Evolutionary conservation across 2,888 invertebrate species (phyloP).

Genomic region (Pristionchus fissidentatus): DNA sequence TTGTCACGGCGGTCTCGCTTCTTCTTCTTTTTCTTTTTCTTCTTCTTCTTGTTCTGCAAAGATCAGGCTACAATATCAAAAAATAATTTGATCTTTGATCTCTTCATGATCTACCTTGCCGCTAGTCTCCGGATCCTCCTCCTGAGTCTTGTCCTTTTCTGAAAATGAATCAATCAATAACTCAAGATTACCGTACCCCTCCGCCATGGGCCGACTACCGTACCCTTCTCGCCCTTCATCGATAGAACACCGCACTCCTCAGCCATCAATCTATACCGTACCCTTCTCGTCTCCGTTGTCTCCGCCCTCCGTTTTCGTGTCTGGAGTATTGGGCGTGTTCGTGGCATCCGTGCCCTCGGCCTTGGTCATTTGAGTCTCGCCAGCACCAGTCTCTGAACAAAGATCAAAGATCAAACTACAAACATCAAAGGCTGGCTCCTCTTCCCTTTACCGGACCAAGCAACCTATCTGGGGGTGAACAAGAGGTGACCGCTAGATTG

Average conservation of each 20-base stretch:
- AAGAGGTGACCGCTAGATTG: no score
- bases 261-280: constrained; percentile 15
- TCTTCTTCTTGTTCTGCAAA: constrained; percentile 11
- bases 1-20: constrained; percentile 36
- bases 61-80: no score
- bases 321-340: not conserved
- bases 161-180: not conserved
- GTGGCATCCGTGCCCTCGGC: not conserved
- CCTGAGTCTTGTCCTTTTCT: constrained; percentile 18
- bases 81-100: no score
- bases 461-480: no score
- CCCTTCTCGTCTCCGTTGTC: constrained; percentile 23
- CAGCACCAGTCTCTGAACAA: constrained; percentile 39
- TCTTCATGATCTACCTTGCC: no score
- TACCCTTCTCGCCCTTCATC: no score
- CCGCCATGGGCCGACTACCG: not conserved
- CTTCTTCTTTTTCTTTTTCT: constrained; percentile 40
- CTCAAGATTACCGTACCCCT: not conserved
- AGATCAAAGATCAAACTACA: constrained; percentile 30
- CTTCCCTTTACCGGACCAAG: no score
- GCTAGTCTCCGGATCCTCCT: constrained; percentile 18
- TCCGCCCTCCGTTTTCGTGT: constrained; percentile 10
- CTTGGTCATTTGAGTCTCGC: constrained; percentile 22
- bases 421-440: not conserved
- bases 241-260: no score